Base-by-base conservation (phyloP, 2,797 vertebrate genomes). In the Poeciliopsis turneri region DNA sequence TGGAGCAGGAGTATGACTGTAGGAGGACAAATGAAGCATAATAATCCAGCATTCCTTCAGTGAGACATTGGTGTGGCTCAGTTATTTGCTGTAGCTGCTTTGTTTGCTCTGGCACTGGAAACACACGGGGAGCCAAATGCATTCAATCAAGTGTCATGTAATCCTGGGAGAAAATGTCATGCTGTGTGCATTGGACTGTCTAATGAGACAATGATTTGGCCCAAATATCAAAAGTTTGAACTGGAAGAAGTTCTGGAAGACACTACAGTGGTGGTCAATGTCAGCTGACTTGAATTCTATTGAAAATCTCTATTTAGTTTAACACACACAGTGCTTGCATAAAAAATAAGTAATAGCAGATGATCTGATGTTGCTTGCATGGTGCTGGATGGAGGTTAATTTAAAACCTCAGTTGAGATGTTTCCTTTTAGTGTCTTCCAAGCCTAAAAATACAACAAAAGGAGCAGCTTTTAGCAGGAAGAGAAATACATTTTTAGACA, bases 301-400 rank as follows among this genome's bases (percentile, higher is more conserved):
- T 39, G 30, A 66, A 39, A 39, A 66, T 66, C 59, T 61, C 9
- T 12, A 12, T 25, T 47, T 43, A 66, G n/a, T 4, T 33, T 33
- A 30, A 70, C 4, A 39, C 33, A 36, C 41, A 28, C 10, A 39
- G 33, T 25, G 30, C 30, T 70, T 47, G n/a, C n/a, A 45, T 74
- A 61, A 64, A 41, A 55, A 7, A 47, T 43, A 46, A 66, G 55
- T n/a, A 41, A 61, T 66, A 59, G 2, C 30, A 33, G 64, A 15
- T 61, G 20, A 49, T 78, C 43, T 46, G 69, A 75, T 74, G 30
- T 46, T 55, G 36, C 46, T 46, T 72, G 46, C 23, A 30, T 66
- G 28, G 18, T 71, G 9, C 33, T 36, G 13, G 1, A 79, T 53
- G 61, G 33, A 70, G 7, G 41, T 23, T 59, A 43, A 45, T 73